phyloP scores from a whole-genome alignment of 2,797 vertebrate genomes.

The Coccyzus lansbergi region DNA sequence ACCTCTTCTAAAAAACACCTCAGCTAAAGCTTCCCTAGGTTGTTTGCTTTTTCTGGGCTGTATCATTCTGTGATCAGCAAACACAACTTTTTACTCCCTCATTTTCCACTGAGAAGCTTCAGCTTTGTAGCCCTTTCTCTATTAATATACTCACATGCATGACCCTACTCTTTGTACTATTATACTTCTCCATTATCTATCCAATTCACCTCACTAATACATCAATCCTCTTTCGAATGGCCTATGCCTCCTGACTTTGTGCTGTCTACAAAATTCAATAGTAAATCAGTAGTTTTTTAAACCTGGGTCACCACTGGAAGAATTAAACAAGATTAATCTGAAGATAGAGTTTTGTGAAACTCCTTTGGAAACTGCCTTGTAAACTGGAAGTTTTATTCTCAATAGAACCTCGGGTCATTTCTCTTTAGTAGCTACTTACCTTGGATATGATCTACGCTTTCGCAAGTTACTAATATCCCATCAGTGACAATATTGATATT shows the following conservation, averaged over 20 bases:
- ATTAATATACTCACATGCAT: not conserved
- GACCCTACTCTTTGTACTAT: not conserved
- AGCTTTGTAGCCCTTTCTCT: not conserved
- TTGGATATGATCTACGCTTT: conserved; percentile 55
- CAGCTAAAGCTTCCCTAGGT: not conserved
- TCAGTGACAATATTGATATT: conserved; percentile 51
- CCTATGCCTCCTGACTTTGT: not conserved
- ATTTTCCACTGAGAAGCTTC: not conserved
- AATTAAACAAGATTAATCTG: conserved; percentile 16
- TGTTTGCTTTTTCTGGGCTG: conserved; percentile 6
- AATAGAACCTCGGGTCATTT: conserved; percentile 31
- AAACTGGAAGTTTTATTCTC: not conserved
- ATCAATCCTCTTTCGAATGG: not conserved
- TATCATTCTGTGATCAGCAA: conserved; percentile 1
- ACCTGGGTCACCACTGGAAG: not conserved
- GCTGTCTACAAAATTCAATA: not conserved
- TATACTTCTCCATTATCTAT: not conserved
- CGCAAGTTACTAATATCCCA: conserved; percentile 51
- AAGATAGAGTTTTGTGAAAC: not conserved
- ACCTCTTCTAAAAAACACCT: not conserved
- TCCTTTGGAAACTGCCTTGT: not conserved
- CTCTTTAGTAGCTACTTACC: conserved; percentile 20
- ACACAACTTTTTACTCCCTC: conserved; percentile 9
- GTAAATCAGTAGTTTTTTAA: conserved; percentile 24
- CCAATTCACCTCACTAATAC: conserved; percentile 14